Evolutionary conservation across 2,888 invertebrate genomes (phyloP).

Genomic region (Archips crataeganus): DNA sequence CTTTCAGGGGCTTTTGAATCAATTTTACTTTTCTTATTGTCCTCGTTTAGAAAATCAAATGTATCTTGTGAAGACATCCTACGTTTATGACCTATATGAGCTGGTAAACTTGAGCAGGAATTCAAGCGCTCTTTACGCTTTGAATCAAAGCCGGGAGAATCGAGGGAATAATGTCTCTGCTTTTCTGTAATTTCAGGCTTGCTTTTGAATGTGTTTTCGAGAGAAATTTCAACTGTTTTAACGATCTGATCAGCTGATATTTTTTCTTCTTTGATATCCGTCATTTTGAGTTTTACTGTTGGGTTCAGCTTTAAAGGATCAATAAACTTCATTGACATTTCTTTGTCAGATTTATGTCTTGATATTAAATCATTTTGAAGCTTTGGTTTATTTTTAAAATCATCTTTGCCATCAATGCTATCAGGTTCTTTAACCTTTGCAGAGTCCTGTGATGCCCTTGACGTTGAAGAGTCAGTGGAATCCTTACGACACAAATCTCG

Average conservation of each 20-base stretch:
- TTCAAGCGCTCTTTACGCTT: constrained; percentile 87
- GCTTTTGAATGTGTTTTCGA: constrained; percentile 57
- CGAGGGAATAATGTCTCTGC: constrained; percentile 80
- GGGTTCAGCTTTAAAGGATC: constrained; percentile 55
- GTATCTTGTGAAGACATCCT: constrained; percentile 92
- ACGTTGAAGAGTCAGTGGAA: constrained; percentile 81
- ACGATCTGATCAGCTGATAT: constrained; percentile 50
- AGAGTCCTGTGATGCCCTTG: constrained; percentile 79
- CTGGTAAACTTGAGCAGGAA: constrained; percentile 86
- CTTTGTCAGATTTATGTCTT: constrained; percentile 83
- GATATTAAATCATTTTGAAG: constrained; percentile 75
- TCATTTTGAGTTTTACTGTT: constrained; percentile 59
- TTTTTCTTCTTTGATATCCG: constrained; percentile 82
- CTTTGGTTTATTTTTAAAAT: constrained; percentile 67
- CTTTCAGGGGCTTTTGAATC: constrained; percentile 85
- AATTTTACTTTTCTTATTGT: constrained; percentile 87
- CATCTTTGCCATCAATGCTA: constrained; percentile 70
- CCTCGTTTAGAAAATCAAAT: constrained; percentile 84
- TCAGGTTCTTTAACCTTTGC: constrained; percentile 73
- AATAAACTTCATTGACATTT: constrained; percentile 53
- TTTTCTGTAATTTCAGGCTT: constrained; percentile 73
- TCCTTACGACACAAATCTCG: constrained; percentile 79
- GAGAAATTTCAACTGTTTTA: constrained; percentile 54
- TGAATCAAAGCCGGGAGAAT: constrained; percentile 74
- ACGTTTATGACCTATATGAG: constrained; percentile 89